phyloP scores from a whole-genome alignment of 2,113 vertebrate genomes.

The Malurus melanocephalus region DNA sequence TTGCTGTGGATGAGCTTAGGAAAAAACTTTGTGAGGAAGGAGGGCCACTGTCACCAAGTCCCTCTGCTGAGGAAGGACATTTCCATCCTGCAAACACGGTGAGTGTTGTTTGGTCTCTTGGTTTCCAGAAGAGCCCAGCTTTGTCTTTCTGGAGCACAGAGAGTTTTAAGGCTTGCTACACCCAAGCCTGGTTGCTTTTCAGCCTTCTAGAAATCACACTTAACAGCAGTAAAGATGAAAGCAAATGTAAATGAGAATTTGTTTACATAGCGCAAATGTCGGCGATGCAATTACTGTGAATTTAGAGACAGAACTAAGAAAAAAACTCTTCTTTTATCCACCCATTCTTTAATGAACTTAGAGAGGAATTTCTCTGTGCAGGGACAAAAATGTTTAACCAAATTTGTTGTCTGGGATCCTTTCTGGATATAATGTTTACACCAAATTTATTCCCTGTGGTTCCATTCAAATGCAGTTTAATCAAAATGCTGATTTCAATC shows the following conservation, averaged over 20 bases:
- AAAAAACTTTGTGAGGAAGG: not conserved
- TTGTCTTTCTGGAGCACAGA: not conserved
- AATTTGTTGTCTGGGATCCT: conserved; percentile 24
- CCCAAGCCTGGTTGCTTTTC: not conserved
- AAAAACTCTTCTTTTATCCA: conserved; percentile 47
- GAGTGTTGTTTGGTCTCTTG: no score
- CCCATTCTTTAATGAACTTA: conserved; percentile 7
- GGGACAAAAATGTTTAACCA: not conserved
- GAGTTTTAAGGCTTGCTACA: not conserved
- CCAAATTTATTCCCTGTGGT: conserved; percentile 20
- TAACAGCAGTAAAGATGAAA: conserved; percentile 33
- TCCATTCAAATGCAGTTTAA: conserved; percentile 23
- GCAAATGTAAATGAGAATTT: conserved; percentile 26
- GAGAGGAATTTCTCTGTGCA: not conserved
- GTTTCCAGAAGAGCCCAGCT: not conserved
- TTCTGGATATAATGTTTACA: not conserved
- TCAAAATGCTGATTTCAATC: conserved; percentile 34
- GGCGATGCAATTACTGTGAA: not conserved
- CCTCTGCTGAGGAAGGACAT: not conserved
- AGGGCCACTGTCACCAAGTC: not conserved
- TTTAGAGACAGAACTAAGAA: conserved; percentile 1
- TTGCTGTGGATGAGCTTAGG: not conserved
- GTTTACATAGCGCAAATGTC: not conserved
- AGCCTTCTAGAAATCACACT: not conserved
- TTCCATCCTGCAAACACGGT: not conserved